phyloP scores from a whole-genome alignment of 2,888 invertebrate species.

The Agriopis aurantiaria region DNA sequence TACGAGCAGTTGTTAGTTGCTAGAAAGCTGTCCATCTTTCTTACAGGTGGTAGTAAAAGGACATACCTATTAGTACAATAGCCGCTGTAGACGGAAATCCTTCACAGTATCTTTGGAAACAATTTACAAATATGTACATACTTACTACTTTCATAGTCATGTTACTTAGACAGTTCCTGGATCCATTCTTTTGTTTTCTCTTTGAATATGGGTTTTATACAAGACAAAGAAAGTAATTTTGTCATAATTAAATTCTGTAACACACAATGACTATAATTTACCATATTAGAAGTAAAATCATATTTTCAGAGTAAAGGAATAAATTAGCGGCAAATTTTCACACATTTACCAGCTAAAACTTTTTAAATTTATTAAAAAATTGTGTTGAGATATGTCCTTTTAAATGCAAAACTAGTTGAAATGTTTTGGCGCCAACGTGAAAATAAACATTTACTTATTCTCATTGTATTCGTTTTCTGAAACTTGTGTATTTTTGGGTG shows the following conservation, averaged over 20 bases:
- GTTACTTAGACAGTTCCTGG: constrained; percentile 2
- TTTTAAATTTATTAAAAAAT: too few relatives aligned
- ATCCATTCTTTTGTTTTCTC: constrained; percentile 9
- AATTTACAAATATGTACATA: constrained; percentile 30
- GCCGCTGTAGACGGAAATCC: constrained; percentile 3
- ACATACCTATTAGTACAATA: not conserved
- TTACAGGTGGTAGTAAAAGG: not conserved
- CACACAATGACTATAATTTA: not conserved
- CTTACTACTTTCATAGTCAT: constrained; percentile 28
- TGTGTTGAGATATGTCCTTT: too few relatives aligned
- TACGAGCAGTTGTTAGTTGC: not conserved
- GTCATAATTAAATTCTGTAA: constrained; percentile 13
- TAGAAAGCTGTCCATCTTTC: constrained; percentile 21
- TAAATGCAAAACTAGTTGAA: too few relatives aligned
- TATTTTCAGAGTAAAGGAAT: too few relatives aligned
- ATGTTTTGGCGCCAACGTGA: too few relatives aligned
- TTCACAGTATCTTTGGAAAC: constrained; percentile 11
- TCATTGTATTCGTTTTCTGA: too few relatives aligned
- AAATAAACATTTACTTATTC: too few relatives aligned
- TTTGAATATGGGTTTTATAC: not conserved
- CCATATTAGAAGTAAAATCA: too few relatives aligned
- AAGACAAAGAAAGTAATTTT: constrained; percentile 4
- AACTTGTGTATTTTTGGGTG: too few relatives aligned
- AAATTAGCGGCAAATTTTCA: too few relatives aligned
- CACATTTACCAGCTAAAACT: too few relatives aligned